These are phyloP conservation scores for Enteromius treurensis DNA, from an alignment of 2,797 vertebrate genomes.

Conservation along the genomic window DNA sequence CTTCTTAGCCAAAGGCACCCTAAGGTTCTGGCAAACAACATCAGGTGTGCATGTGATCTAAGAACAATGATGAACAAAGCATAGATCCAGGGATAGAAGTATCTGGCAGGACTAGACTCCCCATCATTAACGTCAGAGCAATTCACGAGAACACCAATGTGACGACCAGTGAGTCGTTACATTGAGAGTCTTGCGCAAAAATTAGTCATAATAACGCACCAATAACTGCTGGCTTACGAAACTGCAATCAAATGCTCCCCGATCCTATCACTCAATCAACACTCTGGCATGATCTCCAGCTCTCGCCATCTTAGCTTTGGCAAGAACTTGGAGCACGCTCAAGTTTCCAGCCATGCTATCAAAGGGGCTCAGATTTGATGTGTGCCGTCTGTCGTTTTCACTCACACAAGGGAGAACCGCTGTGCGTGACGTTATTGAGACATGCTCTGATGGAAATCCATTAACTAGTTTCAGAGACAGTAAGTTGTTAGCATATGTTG, in stretches of 20 bases:
- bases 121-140: slow-evolving; percentile 13
- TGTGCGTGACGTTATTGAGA: slow-evolving; percentile 23
- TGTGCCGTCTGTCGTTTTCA: slow-evolving; percentile 20
- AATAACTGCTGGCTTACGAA: background rate
- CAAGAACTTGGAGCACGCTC: background rate
- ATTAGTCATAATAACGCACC: background rate
- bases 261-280: slow-evolving; percentile 17
- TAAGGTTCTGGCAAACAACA: background rate
- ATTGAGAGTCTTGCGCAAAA: background rate
- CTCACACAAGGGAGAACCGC: background rate
- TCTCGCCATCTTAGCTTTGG: slow-evolving; percentile 13
- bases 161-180: background rate
- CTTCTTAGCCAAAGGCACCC: slow-evolving; percentile 2
- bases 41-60: slow-evolving; percentile 25
- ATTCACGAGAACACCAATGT: background rate
- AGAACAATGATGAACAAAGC: background rate
- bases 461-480: slow-evolving; percentile 9
- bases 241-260: slow-evolving; percentile 23
- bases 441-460: slow-evolving; percentile 27
- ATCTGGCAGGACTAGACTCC: slow-evolving; percentile 10
- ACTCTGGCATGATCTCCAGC: background rate
- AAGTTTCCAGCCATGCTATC: slow-evolving; percentile 33
- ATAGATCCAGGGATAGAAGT: background rate
- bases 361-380: background rate
- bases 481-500: background rate